Evolutionary conservation across 2,888 invertebrate genomes (phyloP).

Genomic region (Adelphocoris suturalis): DNA sequence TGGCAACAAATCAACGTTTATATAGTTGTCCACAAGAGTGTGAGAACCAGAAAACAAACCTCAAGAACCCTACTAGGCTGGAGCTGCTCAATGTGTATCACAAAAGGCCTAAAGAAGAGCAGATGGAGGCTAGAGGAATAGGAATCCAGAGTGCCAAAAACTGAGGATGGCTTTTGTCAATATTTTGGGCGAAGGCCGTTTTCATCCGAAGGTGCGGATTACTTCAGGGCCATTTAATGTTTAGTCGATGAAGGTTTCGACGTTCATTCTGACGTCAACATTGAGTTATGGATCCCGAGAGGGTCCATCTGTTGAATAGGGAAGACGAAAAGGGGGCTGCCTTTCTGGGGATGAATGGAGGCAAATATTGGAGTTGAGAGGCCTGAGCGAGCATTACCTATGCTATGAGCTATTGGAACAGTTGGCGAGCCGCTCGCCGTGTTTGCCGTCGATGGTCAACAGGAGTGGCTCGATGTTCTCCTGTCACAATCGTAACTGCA

Average conservation of each 20-base stretch:
- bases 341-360: background rate
- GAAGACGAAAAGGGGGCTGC: conserved; percentile 23
- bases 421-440: background rate
- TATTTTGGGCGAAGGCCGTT: conserved; percentile 26
- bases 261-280: conserved; percentile 34
- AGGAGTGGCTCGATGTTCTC: conserved; percentile 3
- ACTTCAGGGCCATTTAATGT: conserved; percentile 55
- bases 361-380: conserved; percentile 37
- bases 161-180: background rate
- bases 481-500: background rate
- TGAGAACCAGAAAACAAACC: conserved; percentile 50
- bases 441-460: conserved; percentile 26
- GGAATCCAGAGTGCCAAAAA: conserved; percentile 31
- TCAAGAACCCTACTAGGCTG: conserved; percentile 28
- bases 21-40: conserved; percentile 7
- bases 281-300: conserved; percentile 37
- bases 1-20: conserved; percentile 48
- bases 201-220: conserved; percentile 43
- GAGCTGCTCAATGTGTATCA: background rate
- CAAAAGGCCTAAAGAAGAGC: conserved; percentile 19
- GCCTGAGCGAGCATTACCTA: conserved; percentile 39
- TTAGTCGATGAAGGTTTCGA: conserved; percentile 34
- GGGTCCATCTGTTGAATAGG: conserved; percentile 55
- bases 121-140: background rate
- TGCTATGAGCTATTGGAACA: conserved; percentile 8